phyloP scores from a whole-genome alignment of 2,888 invertebrate genomes.

The Cabera pusaria region DNA sequence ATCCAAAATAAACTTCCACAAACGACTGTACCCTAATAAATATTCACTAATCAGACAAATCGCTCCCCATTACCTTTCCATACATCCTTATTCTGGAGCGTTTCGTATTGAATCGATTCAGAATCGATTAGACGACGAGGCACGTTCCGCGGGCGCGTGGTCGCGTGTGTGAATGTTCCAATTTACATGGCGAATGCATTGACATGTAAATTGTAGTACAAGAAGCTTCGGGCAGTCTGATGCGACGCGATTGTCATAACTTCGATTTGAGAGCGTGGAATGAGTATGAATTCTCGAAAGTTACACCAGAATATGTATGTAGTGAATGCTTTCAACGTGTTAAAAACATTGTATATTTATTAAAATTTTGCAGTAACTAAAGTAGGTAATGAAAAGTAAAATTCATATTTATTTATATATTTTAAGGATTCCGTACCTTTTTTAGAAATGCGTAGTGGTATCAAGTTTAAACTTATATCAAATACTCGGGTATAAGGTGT shows the following conservation, averaged over 20 bases:
- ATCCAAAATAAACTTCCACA: too few relatives aligned
- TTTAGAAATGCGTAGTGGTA: too few relatives aligned
- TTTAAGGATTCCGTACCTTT: too few relatives aligned
- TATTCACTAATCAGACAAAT: slow-evolving; percentile 10
- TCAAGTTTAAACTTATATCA: too few relatives aligned
- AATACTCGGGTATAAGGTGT: too few relatives aligned
- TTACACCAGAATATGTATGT: too few relatives aligned
- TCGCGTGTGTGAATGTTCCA: slow-evolving; percentile 43
- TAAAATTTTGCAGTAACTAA: too few relatives aligned
- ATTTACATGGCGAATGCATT: slow-evolving; percentile 52
- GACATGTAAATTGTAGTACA: slow-evolving; percentile 49
- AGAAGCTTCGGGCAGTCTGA: slow-evolving; percentile 31
- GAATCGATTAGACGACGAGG: slow-evolving; percentile 41
- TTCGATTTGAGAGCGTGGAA: neutral
- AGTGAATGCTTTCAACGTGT: too few relatives aligned
- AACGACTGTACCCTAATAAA: slow-evolving; percentile 4
- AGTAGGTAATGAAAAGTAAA: too few relatives aligned
- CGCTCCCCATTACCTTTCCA: slow-evolving; percentile 9
- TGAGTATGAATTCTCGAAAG: neutral
- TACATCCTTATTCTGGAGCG: slow-evolving; percentile 35
- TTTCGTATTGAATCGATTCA: slow-evolving; percentile 32
- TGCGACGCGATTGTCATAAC: slow-evolving; percentile 21
- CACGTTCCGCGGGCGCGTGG: slow-evolving; percentile 43
- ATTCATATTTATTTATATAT: too few relatives aligned
- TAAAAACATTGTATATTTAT: too few relatives aligned